Evolutionary conservation across 2,888 invertebrate species (phyloP), one percentile per base, ranked within the genome.

Genomic region (Oligia latruncula): DNA sequence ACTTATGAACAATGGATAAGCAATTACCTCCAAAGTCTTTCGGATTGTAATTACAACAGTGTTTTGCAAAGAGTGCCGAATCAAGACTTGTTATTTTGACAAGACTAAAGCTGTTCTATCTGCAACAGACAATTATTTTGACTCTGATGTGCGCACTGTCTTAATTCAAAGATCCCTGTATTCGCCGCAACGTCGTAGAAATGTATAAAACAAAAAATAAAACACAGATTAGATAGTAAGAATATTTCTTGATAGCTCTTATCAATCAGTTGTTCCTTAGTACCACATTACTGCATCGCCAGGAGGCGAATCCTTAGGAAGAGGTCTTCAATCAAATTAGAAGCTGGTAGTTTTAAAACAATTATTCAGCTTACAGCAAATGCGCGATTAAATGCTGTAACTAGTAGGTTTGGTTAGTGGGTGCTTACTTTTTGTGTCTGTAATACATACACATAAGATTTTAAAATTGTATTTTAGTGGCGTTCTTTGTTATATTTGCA

Each of bases 271-370:
- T 73, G 81, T 87, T 84, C 73, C 77, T 74, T 64, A 80, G 74
- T 87, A 81, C 71, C 68, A 65, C 72, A 80, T 86, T 80, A 82
- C 46, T 29, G 71, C 66, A 75, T 83, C 65, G 85, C 86, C 83
- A 52, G 77, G 52, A 88, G 90, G 89, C 87, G 74, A 81, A 82
- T 81, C 77, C 71, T 82, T 73, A 75, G 70, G 71, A 81, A 83
- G 74, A 49, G 79, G 70, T 87, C 84, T 79, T 88, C 84, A 90
- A 88, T 89, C 90, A 91, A 87, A 79, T 82, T 84, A 86, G 87
- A 82, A 88, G 67, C 81, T 87, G 64, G 90, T 91, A 84, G 87
- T 91, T 90, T 90, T 86, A 89, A 88, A 90, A 86, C 89, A 91
- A 92, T 91, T 90, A 91, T 89, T 88, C 15, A 79, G 77, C 72